Conservation (phyloP, 2,888 invertebrate genomes). For the Bellardia bayeri region DNA sequence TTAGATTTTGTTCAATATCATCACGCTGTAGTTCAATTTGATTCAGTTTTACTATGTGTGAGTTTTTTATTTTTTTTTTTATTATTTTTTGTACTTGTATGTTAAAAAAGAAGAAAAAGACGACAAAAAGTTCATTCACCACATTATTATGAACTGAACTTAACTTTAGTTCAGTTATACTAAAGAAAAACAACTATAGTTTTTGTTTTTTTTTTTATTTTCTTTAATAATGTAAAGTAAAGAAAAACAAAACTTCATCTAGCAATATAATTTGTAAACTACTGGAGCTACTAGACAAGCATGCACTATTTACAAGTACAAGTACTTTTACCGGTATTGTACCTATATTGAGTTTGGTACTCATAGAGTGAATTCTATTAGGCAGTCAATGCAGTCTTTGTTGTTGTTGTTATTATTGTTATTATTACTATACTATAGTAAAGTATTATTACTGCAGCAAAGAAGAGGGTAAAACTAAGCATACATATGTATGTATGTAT, state of each 20-base stretch:
- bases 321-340: background rate
- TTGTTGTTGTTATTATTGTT: background rate
- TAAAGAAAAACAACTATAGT: conserved; percentile 13
- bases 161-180: conserved; percentile 29
- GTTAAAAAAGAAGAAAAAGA: background rate
- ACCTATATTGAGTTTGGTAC: background rate
- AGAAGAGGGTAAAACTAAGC: conserved; percentile 52
- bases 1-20: background rate
- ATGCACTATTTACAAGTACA: conserved; percentile 3
- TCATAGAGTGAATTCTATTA: conserved; percentile 48
- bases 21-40: background rate
- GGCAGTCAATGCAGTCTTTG: conserved; percentile 47
- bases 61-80: background rate
- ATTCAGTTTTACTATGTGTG: background rate
- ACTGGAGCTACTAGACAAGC: conserved; percentile 3
- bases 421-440: background rate
- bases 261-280: conserved; percentile 23
- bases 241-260: conserved; percentile 4
- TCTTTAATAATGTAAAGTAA: background rate
- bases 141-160: conserved; percentile 52
- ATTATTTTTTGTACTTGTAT: background rate
- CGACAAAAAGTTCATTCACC: conserved; percentile 64
- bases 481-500: too few species aligned
- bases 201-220: background rate
- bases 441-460: conserved; percentile 31